A percentile compares a stretch with the other conserved stretches of the same genome.
Conservation (phyloP, 37 sponge, comb jelly and placozoan species). For the Spongilla lacustris region DNA sequence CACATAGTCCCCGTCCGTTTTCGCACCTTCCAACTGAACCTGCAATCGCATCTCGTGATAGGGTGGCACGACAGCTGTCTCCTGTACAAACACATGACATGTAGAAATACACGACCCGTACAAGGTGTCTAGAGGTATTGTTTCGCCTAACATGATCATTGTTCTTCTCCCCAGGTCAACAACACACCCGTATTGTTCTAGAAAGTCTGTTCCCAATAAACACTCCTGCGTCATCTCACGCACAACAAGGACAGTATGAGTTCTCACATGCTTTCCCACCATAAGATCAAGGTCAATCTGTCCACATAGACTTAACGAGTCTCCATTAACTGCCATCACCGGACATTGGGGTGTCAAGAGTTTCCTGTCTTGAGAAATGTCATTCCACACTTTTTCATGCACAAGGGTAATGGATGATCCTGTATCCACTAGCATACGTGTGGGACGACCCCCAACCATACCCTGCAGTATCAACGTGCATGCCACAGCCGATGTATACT, state of each 20-base stretch:
- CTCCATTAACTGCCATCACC: slow-evolving; percentile 34
- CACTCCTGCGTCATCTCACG: slow-evolving; percentile 14
- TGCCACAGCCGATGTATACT: background rate
- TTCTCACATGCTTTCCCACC: background rate
- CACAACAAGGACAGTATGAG: slow-evolving; percentile 8
- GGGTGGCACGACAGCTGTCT: background rate
- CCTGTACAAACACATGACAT: background rate
- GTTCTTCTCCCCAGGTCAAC: slow-evolving; percentile 10
- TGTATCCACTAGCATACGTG: slow-evolving; percentile 24
- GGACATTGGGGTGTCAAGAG: background rate
- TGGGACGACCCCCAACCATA: slow-evolving; percentile 18
- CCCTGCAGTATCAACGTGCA: slow-evolving; percentile 8
- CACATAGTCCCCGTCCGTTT: background rate
- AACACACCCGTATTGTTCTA: slow-evolving; percentile 12
- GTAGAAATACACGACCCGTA: background rate
- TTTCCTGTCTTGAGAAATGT: background rate
- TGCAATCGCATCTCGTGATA: background rate
- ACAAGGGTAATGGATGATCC: slow-evolving; percentile 24
- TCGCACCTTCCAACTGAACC: background rate
- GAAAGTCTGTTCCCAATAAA: slow-evolving; percentile 20
- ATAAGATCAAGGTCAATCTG: background rate
- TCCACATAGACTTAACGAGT: slow-evolving; percentile 9
- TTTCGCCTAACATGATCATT: background rate
- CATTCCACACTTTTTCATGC: slow-evolving; percentile 9
- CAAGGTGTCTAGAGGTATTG: background rate